Conservation (phyloP, 2,888 invertebrate genomes). For the Entomobrya multifasciata region DNA sequence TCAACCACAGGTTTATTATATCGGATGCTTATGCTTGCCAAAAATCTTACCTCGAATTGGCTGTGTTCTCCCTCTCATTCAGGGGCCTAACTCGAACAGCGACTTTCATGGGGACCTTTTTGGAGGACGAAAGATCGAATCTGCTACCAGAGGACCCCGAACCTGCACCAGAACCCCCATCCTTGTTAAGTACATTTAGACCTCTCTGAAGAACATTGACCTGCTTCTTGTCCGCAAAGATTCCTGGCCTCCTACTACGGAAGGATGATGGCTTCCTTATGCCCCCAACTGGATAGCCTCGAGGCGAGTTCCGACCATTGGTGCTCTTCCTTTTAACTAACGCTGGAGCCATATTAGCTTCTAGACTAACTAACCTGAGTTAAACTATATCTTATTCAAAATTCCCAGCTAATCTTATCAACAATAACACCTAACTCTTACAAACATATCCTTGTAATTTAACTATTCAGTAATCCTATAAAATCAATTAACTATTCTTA, state of each 20-base stretch:
- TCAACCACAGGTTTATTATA: too few species aligned
- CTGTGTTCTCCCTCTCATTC: conserved; percentile 85
- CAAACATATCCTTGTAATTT: too few species aligned
- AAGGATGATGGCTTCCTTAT: neutral
- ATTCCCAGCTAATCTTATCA: too few species aligned
- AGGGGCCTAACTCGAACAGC: conserved; percentile 92
- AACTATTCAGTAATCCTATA: too few species aligned
- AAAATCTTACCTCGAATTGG: conserved; percentile 79
- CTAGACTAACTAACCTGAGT: too few species aligned
- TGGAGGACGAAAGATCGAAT: neutral
- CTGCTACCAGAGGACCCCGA: neutral
- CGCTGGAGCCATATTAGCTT: too few species aligned
- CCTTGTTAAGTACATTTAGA: neutral
- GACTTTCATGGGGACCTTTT: conserved; percentile 85
- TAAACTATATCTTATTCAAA: too few species aligned
- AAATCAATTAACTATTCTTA: too few species aligned
- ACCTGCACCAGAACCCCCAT: neutral
- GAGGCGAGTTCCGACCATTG: neutral
- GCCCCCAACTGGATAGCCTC: neutral
- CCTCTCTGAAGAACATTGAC: conserved; percentile 17
- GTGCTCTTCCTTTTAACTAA: too few species aligned
- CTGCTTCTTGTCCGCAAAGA: neutral
- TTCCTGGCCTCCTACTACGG: neutral
- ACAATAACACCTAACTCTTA: too few species aligned
- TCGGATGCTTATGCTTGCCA: too few species aligned